Evolutionary conservation across 2,113 vertebrate species (phyloP).

Genomic region (Bos indicus): DNA sequence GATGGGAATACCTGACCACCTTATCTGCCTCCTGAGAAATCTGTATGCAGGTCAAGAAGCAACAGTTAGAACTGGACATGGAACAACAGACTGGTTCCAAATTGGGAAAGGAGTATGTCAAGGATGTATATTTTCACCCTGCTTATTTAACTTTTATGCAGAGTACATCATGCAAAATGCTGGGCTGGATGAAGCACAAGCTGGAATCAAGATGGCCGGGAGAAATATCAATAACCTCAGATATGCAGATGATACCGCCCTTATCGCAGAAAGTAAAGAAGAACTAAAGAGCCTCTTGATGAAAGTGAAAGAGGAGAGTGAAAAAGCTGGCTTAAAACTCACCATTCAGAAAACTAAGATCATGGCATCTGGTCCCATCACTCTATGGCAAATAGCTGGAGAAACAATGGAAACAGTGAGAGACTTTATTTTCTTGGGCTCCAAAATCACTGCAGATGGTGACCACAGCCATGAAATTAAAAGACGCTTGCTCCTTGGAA

Average conservation of each 20-base stretch:
- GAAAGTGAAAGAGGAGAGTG: not conserved
- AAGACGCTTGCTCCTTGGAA: not conserved
- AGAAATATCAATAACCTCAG: not conserved
- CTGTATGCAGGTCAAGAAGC: not conserved
- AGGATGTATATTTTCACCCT: not conserved
- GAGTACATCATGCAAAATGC: not conserved
- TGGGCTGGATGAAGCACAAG: not conserved
- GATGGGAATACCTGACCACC: not conserved
- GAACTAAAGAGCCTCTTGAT: not conserved
- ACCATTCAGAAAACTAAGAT: not conserved
- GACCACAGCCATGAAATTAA: not conserved
- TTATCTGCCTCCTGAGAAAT: not conserved
- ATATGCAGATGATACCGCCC: not conserved
- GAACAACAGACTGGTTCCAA: not conserved
- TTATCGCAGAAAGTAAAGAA: not conserved
- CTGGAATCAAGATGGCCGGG: not conserved
- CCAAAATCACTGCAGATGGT: not conserved
- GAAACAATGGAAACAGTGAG: not conserved
- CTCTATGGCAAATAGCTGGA: not conserved
- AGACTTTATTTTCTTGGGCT: not conserved
- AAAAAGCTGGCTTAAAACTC: not conserved
- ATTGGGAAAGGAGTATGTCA: not conserved
- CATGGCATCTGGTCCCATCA: not conserved
- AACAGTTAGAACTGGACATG: not conserved
- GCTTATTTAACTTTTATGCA: not conserved